Evolutionary conservation across 2,797 vertebrate species (phyloP), one percentile per base, ranked within the genome.

Genomic region (Taenioides sp.): DNA sequence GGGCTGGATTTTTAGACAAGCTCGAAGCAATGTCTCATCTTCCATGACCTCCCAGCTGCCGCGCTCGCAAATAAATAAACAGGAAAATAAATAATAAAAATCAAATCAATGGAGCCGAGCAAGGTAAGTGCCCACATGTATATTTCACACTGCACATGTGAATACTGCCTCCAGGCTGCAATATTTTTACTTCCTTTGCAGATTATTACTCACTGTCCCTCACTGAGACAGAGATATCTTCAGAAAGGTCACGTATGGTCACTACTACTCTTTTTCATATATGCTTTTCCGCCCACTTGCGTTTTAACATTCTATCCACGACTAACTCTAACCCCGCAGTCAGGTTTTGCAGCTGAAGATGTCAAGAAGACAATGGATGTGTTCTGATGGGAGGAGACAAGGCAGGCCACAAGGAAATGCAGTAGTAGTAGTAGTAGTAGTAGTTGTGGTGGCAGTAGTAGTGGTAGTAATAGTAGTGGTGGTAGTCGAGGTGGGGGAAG

Each of bases 361-460:
- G 86, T 86, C 84, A 85, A 58, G 58, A 18, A 60, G 74, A 86
- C 81, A 75, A 78, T 74, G 37, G 77, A 75, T 85, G 86, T 80
- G 87, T 79, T 57, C 75, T 90, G 84, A 90, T 91, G 76, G 86
- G 84, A 87, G 79, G 81, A 86, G 88, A 90, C 90, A 87, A 80
- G 82, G 84, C 79, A 81, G 67, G 77, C 86, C 83, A 82, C 80
- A 76, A 82, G 85, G 83, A 86, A 81, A 73, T 76, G 81, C 76
- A 77, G 76, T 73, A 79, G 71, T 68, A 84, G 81, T 83, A 71
- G 17, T n/a, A 77, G 81, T 18, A 27, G 52, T 7, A 78, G 76
- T 72, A 79, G 70, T 67, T 83, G 81, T 83, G 70, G 31, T 22
- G 75, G 80, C 10, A 78, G 76, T 71, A 80, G 71, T 69, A 84